These are phyloP conservation scores for Epinotia bilunana DNA, from an alignment of 2,888 invertebrate species.

Conservation along the genomic window DNA sequence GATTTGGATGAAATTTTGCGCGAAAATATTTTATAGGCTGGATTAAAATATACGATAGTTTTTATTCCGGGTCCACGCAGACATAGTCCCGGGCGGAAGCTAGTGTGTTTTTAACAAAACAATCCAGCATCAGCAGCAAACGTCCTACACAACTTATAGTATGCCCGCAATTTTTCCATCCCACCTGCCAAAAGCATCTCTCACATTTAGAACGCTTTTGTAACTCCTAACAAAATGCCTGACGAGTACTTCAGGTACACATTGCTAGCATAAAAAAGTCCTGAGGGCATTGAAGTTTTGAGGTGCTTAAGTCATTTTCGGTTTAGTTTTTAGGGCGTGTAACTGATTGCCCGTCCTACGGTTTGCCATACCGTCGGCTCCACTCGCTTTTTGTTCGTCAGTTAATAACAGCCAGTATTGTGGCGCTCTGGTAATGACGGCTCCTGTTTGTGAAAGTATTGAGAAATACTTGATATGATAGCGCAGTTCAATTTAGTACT, in stretches of 20 bases:
- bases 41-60: no score
- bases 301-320: neutral
- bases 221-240: constrained; percentile 33
- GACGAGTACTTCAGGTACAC: constrained; percentile 5
- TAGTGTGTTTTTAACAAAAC: neutral
- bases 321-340: neutral
- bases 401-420: constrained; percentile 14
- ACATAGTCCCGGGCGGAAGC: no score
- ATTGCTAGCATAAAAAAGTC: neutral
- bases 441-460: neutral
- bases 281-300: neutral
- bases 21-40: no score
- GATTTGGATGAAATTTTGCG: no score
- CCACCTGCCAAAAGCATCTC: constrained; percentile 27
- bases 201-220: constrained; percentile 30
- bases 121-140: neutral
- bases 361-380: constrained; percentile 11
- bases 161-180: constrained; percentile 7
- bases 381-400: constrained; percentile 23
- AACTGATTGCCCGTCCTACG: constrained; percentile 23
- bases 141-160: neutral
- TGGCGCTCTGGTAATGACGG: constrained; percentile 12
- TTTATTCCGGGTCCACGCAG: no score
- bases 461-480: neutral
- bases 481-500: neutral